A percentile compares a stretch with the other conserved stretches of the same genome.
These are phyloP conservation scores for Scaptomyza cyrtandrae DNA, from an alignment of 2,888 invertebrate species.

Conservation along the genomic window DNA sequence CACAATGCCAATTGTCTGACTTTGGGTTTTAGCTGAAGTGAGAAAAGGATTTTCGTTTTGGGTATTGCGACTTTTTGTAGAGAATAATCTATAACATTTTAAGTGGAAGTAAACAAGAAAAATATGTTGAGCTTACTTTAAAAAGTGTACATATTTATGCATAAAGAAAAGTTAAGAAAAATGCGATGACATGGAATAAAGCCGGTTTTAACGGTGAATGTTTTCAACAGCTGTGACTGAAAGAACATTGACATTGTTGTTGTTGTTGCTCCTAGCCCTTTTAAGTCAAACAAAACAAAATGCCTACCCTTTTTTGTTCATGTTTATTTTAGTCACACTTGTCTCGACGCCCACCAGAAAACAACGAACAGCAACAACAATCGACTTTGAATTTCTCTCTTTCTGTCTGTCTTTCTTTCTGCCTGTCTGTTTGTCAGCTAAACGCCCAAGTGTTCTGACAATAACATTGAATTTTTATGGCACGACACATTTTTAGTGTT, in stretches of 20 bases:
- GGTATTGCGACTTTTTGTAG: background rate
- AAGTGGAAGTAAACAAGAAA: too few species aligned
- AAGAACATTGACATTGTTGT: conserved; percentile 8
- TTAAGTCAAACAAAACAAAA: conserved; percentile 25
- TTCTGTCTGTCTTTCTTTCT: conserved; percentile 11
- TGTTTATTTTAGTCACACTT: conserved; percentile 53
- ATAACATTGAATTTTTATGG: conserved; percentile 73
- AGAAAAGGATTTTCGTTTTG: conserved; percentile 5
- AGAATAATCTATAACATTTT: background rate
- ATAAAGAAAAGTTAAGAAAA: background rate
- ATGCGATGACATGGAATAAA: background rate
- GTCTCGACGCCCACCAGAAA: conserved; percentile 14
- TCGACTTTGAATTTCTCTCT: conserved; percentile 2
- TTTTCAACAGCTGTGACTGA: conserved; percentile 49
- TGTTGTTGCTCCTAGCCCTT: background rate
- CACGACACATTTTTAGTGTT: conserved; percentile 42
- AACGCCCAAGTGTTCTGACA: conserved; percentile 50
- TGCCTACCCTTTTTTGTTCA: conserved; percentile 19
- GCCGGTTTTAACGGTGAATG: conserved; percentile 19
- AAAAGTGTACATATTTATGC: conserved; percentile 33
- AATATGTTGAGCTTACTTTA: conserved; percentile 8
- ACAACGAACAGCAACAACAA: conserved; percentile 11
- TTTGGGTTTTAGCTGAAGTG: background rate
- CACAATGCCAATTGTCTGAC: conserved; percentile 1
- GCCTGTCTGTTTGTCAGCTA: conserved; percentile 14